Conservation (phyloP, 53 echinoderm and acorn worm species). For the Luidia sarsii region DNA sequence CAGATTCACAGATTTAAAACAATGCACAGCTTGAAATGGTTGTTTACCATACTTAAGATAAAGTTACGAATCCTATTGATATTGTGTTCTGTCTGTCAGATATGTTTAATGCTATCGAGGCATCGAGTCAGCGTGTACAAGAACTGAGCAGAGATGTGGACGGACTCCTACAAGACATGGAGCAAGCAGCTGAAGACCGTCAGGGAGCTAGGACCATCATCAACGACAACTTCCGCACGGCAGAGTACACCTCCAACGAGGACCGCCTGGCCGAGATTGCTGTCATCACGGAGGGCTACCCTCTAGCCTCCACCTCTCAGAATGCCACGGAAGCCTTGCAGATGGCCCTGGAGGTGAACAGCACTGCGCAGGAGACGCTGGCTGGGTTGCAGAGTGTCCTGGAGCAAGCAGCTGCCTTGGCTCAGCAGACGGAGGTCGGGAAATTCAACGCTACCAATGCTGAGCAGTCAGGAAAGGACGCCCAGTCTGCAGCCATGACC, state of each 20-base stretch:
- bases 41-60: too few species aligned
- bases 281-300: slow-evolving; percentile 53
- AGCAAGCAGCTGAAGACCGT: slow-evolving; percentile 34
- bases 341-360: slow-evolving; percentile 58
- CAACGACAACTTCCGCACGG: slow-evolving; percentile 16
- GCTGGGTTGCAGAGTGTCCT: slow-evolving; percentile 13
- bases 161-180: slow-evolving; percentile 16
- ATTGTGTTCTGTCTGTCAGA: not conserved
- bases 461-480: slow-evolving; percentile 30
- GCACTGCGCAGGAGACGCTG: slow-evolving; percentile 45
- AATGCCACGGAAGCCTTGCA: slow-evolving; percentile 35
- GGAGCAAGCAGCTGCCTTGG: slow-evolving; percentile 40
- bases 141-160: not conserved
- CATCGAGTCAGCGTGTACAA: slow-evolving; percentile 12
- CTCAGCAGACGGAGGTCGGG: slow-evolving; percentile 71
- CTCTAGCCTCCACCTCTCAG: slow-evolving; percentile 18
- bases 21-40: too few species aligned
- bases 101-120: slow-evolving; percentile 34
- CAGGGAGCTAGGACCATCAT: slow-evolving; percentile 17
- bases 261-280: slow-evolving; percentile 51
- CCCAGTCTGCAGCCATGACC: slow-evolving; percentile 56
- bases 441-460: slow-evolving; percentile 67
- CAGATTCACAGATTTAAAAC: too few species aligned
- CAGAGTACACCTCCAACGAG: slow-evolving; percentile 49
- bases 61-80: too few species aligned